Evolutionary conservation across 2,113 vertebrate genomes (phyloP).

Genomic region (Gila orcuttii): DNA sequence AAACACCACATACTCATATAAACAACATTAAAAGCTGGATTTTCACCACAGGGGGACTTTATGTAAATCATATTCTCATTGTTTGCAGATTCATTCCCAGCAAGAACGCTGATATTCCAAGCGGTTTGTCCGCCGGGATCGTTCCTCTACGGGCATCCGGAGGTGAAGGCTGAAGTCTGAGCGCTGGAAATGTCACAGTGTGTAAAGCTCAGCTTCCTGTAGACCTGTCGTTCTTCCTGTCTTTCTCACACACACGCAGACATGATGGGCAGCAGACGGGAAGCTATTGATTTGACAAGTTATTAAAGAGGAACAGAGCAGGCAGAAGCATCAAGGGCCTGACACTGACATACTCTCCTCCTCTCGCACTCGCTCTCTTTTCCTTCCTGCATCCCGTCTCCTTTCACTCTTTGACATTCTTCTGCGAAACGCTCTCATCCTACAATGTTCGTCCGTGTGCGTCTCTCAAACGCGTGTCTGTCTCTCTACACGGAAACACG

Average conservation of each 20-base stretch:
- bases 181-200: conserved; percentile 67
- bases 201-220: conserved; percentile 65
- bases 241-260: conserved; percentile 24
- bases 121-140: not conserved
- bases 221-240: conserved; percentile 62
- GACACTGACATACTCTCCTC: conserved; percentile 64
- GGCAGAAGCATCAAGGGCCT: conserved; percentile 57
- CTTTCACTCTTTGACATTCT: conserved; percentile 31
- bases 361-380: conserved; percentile 33
- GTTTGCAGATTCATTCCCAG: not conserved
- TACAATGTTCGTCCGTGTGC: not conserved
- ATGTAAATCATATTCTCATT: not conserved
- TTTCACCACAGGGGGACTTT: too few species aligned
- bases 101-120: not conserved
- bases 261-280: conserved; percentile 52
- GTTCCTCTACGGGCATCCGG: not conserved
- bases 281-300: conserved; percentile 71
- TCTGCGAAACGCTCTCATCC: not conserved
- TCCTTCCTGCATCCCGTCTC: not conserved
- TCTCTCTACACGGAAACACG: conserved; percentile 34
- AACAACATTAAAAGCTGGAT: too few species aligned
- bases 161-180: conserved; percentile 29
- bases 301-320: conserved; percentile 66
- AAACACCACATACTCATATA: too few species aligned
- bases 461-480: conserved; percentile 26